These are phyloP conservation scores for Mactra quadrangularis DNA, from an alignment of 1,140 invertebrate species.

Conservation along the genomic window DNA sequence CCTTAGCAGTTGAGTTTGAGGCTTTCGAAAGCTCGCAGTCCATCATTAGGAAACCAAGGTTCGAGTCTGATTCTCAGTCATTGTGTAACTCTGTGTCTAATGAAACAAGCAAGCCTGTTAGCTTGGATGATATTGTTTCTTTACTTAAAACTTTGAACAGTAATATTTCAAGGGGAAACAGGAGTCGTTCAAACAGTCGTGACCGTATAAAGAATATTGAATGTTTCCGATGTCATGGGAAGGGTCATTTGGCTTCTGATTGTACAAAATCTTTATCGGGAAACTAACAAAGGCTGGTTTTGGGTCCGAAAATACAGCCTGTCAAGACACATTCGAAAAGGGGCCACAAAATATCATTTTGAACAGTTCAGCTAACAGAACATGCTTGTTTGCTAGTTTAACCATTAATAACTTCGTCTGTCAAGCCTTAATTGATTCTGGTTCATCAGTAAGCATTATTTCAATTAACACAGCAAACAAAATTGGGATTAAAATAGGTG, in stretches of 20 bases:
- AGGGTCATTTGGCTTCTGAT: slow-evolving; percentile 15
- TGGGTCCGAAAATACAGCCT: slow-evolving; percentile 29
- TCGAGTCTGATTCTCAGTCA: neutral
- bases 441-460: slow-evolving; percentile 23
- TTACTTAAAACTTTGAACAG: neutral
- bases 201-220: neutral
- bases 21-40: slow-evolving; percentile 31
- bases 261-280: neutral
- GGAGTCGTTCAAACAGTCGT: slow-evolving; percentile 12
- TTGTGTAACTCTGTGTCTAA: neutral
- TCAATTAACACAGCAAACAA: neutral
- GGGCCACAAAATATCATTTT: slow-evolving; percentile 17
- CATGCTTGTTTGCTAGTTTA: neutral
- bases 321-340: neutral
- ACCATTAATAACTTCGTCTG: neutral
- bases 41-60: slow-evolving; percentile 15
- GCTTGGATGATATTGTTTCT: slow-evolving; percentile 24
- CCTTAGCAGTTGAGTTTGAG: slow-evolving; percentile 31
- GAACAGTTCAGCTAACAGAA: slow-evolving; percentile 4
- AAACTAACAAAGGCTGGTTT: slow-evolving; percentile 34
- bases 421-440: slow-evolving; percentile 37
- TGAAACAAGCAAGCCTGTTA: neutral
- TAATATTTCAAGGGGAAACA: neutral
- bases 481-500: slow-evolving; percentile 13
- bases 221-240: slow-evolving; percentile 21